Evolutionary conservation across 1,140 invertebrate species (phyloP).

Genomic region (Nephotettix cincticeps): DNA sequence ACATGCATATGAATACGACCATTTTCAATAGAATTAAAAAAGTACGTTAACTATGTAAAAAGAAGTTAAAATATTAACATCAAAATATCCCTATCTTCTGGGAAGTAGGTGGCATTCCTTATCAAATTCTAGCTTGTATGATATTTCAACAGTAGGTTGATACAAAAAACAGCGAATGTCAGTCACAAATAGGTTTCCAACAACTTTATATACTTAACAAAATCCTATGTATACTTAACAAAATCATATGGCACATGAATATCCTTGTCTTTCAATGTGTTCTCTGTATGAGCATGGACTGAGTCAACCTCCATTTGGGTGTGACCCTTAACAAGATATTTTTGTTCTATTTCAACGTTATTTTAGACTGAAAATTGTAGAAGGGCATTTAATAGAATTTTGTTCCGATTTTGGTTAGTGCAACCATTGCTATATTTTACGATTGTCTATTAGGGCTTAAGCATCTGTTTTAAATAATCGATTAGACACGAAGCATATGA

Average conservation of each 20-base stretch:
- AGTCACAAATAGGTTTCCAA: constrained; percentile 23
- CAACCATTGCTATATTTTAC: constrained; percentile 40
- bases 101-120: neutral
- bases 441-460: constrained; percentile 2
- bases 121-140: constrained; percentile 21
- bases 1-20: too few relatives aligned
- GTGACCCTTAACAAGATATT: constrained; percentile 39
- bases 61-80: too few relatives aligned
- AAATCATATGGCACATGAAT: constrained; percentile 38
- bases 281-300: constrained; percentile 43
- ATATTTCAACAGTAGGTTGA: neutral
- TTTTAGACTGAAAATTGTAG: neutral
- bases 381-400: constrained; percentile 23
- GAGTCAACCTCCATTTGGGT: constrained; percentile 42
- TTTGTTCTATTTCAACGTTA: constrained; percentile 15
- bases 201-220: constrained; percentile 13
- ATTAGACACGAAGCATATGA: constrained; percentile 45
- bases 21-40: too few relatives aligned
- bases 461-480: constrained; percentile 40
- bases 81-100: too few relatives aligned
- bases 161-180: constrained; percentile 27
- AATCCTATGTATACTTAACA: constrained; percentile 30
- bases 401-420: constrained; percentile 32
- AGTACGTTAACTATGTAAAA: too few relatives aligned
- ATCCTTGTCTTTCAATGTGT: constrained; percentile 33